Evolutionary conservation across 1,140 invertebrate genomes (phyloP).

Genomic region (Stenopsyche tienmushanensis): DNA sequence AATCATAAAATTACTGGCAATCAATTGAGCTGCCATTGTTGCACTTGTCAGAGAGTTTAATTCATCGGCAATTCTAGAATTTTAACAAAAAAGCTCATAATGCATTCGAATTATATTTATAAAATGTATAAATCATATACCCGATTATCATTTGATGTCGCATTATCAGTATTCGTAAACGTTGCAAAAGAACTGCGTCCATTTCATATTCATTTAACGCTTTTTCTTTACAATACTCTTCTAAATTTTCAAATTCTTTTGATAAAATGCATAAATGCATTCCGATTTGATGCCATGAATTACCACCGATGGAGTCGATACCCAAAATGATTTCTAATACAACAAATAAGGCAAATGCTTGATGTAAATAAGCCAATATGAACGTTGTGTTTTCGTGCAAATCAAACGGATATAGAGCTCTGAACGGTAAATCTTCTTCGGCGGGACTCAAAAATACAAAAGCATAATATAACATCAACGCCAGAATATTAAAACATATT

Average conservation of each 20-base stretch:
- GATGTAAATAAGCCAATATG: slow-evolving; percentile 12
- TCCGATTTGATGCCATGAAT: slow-evolving; percentile 29
- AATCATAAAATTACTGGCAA: slow-evolving; percentile 34
- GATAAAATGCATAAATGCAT: slow-evolving; percentile 30
- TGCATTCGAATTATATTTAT: too few relatives aligned
- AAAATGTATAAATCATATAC: slow-evolving; percentile 23
- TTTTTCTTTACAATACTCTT: neutral
- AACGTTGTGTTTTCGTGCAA: neutral
- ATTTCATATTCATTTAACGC: neutral
- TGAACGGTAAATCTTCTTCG: slow-evolving; percentile 18
- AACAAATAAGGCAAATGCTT: slow-evolving; percentile 13
- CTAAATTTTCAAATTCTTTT: slow-evolving; percentile 28
- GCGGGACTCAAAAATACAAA: slow-evolving; percentile 14
- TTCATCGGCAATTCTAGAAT: slow-evolving; percentile 25
- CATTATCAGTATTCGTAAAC: slow-evolving; percentile 20
- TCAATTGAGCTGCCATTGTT: slow-evolving; percentile 25
- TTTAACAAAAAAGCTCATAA: too few relatives aligned
- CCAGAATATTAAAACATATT: slow-evolving; percentile 17
- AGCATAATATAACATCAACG: slow-evolving; percentile 6
- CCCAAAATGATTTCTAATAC: slow-evolving; percentile 11
- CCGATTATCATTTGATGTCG: slow-evolving; percentile 33
- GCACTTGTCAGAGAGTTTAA: slow-evolving; percentile 32
- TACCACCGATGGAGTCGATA: slow-evolving; percentile 14
- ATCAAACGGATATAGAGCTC: slow-evolving; percentile 25
- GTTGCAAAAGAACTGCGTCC: neutral